Conservation (phyloP, 2,888 invertebrate species). For the Lathronympha strigana region DNA sequence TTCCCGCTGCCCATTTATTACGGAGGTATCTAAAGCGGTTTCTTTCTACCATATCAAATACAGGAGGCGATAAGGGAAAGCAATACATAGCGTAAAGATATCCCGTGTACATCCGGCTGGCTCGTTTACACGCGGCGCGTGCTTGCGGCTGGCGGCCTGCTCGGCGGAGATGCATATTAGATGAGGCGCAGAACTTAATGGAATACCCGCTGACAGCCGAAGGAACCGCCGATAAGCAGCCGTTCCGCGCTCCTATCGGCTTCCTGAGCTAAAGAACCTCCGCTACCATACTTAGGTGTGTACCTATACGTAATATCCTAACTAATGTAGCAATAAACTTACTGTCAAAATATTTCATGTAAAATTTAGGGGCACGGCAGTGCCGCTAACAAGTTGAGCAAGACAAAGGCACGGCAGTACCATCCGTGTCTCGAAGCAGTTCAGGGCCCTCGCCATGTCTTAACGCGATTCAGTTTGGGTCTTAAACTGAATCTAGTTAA, state of each 20-base stretch:
- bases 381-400: too few species aligned
- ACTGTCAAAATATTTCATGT: too few species aligned
- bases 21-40: constrained; percentile 24
- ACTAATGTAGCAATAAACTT: too few species aligned
- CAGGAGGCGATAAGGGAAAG: constrained; percentile 5
- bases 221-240: neutral
- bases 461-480: too few species aligned
- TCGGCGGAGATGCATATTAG: constrained; percentile 16
- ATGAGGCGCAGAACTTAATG: constrained; percentile 20
- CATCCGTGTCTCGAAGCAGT: too few species aligned
- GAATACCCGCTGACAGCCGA: constrained; percentile 2
- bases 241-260: neutral
- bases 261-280: neutral
- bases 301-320: too few species aligned
- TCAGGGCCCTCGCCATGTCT: too few species aligned
- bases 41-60: constrained; percentile 20
- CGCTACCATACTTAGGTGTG: neutral
- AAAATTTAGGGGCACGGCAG: too few species aligned
- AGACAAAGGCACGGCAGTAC: too few species aligned
- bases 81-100: constrained; percentile 23
- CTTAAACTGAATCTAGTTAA: too few species aligned
- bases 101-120: neutral
- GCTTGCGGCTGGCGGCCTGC: neutral
- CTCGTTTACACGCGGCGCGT: constrained; percentile 17
- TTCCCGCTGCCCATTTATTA: constrained; percentile 20